Base-by-base conservation (phyloP, 2,797 vertebrate species). In the Chrosomus eos region DNA sequence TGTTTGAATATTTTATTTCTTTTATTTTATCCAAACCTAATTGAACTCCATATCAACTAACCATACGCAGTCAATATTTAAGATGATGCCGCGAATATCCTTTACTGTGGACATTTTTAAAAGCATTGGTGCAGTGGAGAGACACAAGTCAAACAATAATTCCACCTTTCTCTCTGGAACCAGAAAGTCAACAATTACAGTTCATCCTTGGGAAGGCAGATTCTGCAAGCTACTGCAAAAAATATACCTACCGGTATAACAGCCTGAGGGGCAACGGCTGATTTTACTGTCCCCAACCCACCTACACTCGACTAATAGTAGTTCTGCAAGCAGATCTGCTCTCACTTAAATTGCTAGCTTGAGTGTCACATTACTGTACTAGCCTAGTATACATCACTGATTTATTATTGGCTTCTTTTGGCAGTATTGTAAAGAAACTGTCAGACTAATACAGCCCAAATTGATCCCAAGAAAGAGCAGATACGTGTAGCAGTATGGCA, bases 351-450 rank as follows among this genome's bases (percentile, higher is more conserved):
- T 84, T 78, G 82, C 74, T 78, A 79, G 74, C 3, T 21, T 36
- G 64, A 70, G 48, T 75, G 84, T 81, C 68, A 77, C 38, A 71
- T 70, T 84, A 89, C 91, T 90, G 13, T 80, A 87, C 88, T 87
- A 84, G 88, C 88, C 80, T 79, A 40, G 28, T 78, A 72, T 67
- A 64, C 74, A 79, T 84, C 80, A 78, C 48, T 78, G 73, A 78
- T 78, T 83, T 83, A 83, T 83, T 51, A 72, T 64, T 81, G 48
- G 23, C 26, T 62, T 82, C 58, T 53, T 72, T 72, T 86, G 74
- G 73, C 74, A 36, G 66, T 26, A 51, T 84, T 83, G 67, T 83
- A 51, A 78, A 78, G 62, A 81, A 64, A 75, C 36, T 60, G 43
- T 80, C 60, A 83, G 68, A n/a, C 48, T 33, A 77, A 72, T 73